Evolutionary conservation across 1,140 invertebrate genomes (phyloP).

Genomic region (Choristoneura fumiferana): DNA sequence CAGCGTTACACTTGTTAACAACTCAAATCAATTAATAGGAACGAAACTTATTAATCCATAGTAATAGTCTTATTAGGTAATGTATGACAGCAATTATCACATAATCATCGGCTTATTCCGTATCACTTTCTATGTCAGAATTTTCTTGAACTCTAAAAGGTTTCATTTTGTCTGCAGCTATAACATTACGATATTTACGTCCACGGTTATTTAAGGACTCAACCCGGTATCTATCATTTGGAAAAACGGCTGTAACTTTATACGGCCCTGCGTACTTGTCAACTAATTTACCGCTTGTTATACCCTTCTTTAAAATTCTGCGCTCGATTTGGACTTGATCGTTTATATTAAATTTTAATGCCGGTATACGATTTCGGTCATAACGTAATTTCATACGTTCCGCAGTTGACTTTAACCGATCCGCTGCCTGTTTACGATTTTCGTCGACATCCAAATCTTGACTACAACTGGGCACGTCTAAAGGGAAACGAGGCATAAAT

Average conservation of each 20-base stretch:
- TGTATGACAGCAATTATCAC: neutral
- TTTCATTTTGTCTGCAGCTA: constrained; percentile 8
- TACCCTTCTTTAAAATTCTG: neutral
- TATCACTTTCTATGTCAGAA: neutral
- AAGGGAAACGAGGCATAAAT: neutral
- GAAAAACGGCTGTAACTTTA: neutral
- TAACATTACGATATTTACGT: constrained; percentile 5
- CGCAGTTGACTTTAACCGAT: neutral
- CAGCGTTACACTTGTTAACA: no score
- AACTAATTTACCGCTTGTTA: constrained; percentile 1
- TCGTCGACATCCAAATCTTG: neutral
- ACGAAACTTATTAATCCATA: no score
- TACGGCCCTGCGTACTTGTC: no score
- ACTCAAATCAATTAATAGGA: no score
- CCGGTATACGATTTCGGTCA: neutral
- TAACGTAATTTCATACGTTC: neutral
- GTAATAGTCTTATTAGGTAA: no score
- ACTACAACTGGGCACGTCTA: neutral
- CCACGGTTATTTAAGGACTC: neutral
- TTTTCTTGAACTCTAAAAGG: neutral
- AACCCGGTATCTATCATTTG: neutral
- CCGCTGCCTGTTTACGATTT: neutral
- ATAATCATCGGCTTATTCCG: neutral
- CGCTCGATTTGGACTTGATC: constrained; percentile 4
- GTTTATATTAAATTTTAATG: neutral